Evolutionary conservation across 2,888 invertebrate species (phyloP).

Genomic region (Leucozona laternaria): DNA sequence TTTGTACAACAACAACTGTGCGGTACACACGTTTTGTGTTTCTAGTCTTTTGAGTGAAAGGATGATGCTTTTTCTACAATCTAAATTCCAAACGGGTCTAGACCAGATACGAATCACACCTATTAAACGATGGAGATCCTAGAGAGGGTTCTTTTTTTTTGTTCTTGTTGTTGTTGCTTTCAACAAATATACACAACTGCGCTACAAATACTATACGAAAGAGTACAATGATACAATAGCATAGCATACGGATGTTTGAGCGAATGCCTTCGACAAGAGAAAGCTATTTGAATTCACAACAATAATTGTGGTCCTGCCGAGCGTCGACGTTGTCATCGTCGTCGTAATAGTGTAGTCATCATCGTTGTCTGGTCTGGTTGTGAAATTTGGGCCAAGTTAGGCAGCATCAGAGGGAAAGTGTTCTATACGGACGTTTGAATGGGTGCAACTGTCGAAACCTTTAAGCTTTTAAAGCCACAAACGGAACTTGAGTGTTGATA

Average conservation of each 20-base stretch:
- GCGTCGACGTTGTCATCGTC: neutral
- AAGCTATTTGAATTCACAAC: slow-evolving; percentile 54
- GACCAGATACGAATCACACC: slow-evolving; percentile 53
- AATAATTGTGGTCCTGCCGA: slow-evolving; percentile 39
- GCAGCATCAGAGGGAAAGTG: neutral
- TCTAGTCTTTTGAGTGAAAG: slow-evolving; percentile 37
- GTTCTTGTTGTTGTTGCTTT: neutral
- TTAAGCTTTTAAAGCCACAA: slow-evolving; percentile 17
- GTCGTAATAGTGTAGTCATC: neutral
- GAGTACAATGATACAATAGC: neutral
- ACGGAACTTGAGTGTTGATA: neutral
- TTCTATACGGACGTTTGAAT: neutral
- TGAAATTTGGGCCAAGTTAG: neutral
- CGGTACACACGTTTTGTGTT: slow-evolving; percentile 32
- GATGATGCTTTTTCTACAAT: slow-evolving; percentile 28
- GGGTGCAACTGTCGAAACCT: neutral
- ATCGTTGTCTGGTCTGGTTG: neutral
- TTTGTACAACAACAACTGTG: neutral
- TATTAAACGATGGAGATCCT: slow-evolving; percentile 26
- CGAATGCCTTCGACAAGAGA: slow-evolving; percentile 50
- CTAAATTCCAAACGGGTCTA: slow-evolving; percentile 54
- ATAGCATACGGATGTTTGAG: slow-evolving; percentile 40
- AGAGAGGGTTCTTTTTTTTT: neutral
- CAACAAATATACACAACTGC: slow-evolving; percentile 44
- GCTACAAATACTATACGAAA: slow-evolving; percentile 25